Evolutionary conservation across 2,797 vertebrate genomes (phyloP).

Genomic region (Coendou prehensilis): DNA sequence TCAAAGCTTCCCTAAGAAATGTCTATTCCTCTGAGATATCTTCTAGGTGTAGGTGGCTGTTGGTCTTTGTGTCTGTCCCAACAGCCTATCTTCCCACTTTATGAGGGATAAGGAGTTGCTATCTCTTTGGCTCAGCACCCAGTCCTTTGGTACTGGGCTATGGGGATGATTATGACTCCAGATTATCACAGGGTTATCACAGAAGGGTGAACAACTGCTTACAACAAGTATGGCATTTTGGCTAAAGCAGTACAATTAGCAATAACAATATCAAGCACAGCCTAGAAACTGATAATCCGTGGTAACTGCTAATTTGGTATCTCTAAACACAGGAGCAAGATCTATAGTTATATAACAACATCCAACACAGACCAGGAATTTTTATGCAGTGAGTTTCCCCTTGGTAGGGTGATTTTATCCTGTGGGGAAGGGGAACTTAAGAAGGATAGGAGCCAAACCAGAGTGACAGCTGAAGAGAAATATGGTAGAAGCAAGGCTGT

Average conservation of each 20-base stretch:
- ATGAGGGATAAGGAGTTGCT: background rate
- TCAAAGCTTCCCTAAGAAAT: background rate
- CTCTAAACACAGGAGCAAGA: background rate
- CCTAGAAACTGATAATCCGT: background rate
- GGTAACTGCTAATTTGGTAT: background rate
- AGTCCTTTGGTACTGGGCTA: background rate
- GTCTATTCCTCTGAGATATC: background rate
- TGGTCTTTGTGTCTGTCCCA: background rate
- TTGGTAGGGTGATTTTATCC: background rate
- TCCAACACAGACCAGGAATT: background rate
- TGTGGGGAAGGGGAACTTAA: background rate
- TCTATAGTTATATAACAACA: background rate
- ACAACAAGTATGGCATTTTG: background rate
- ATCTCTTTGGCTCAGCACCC: background rate
- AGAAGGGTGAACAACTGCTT: background rate
- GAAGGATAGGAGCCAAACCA: background rate
- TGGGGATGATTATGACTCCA: background rate
- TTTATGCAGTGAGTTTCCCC: background rate
- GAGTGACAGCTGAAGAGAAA: background rate
- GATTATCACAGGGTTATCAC: background rate
- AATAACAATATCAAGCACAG: background rate
- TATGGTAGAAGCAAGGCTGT: background rate
- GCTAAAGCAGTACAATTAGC: background rate
- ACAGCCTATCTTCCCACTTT: background rate
- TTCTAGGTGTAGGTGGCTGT: background rate